Evolutionary conservation across 1,140 invertebrate species (phyloP), one percentile per base, ranked within the genome.

Genomic region (Bacillus rossius): DNA sequence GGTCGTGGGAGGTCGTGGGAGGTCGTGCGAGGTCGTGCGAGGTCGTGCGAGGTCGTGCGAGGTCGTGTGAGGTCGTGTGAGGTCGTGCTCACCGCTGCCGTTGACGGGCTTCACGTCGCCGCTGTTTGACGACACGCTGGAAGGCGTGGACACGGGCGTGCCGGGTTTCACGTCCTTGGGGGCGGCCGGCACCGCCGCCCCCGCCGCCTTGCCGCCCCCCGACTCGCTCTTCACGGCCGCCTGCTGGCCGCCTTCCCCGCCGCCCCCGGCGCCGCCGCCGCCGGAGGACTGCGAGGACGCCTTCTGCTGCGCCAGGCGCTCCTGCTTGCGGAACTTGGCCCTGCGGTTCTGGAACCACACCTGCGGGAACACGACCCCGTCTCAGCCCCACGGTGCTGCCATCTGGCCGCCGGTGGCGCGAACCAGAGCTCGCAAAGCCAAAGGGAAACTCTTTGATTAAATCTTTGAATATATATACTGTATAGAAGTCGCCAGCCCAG

Each of bases 261-360:
- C 51, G 20, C 40, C 58, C 4, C 55, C 57, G 2, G 52, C 48
- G 5, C 53, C 53, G 16, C 37, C 45, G 23, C 54, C 59, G 2
- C 23, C 43, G 8, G 50, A 53, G 16, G 60, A 48, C 2, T 47
- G 64, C 57, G 69, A 74, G 1, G 75, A 67, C 1, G 80, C 80
- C 65, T 90, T 91, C 69, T 91, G 89, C 66, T 91, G 88, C 1
- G 88, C 87, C 45, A 91, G 70, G 17, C 88, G 76, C 74, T 97
- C 94, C 69, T 96, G 93, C 75, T 96, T 96, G 19, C 94, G 80
- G 69, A 94, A 94, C 73, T 95, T 96, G 1, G 92, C 92, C 38
- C 93, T 78, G 43, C 93, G 77, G 70, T 95, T 96, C 78, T 95
- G 93, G 71, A 96, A 96, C 93, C 93, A 95, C 0, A 96, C 92